phyloP scores from a whole-genome alignment of 2,888 invertebrate species.

The Noctuana brunneofusca region DNA sequence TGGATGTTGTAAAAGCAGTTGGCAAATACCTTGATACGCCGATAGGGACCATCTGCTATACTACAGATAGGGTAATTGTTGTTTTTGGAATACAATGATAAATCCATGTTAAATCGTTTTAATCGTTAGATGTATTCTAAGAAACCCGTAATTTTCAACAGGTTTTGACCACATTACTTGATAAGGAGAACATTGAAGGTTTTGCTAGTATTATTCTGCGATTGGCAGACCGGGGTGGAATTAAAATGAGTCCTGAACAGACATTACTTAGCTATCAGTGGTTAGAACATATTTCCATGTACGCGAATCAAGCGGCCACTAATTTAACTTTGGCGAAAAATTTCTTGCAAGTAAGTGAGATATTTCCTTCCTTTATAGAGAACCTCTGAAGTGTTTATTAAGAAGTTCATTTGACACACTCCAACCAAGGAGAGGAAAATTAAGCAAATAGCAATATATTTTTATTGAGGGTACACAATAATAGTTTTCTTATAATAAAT shows the following conservation, averaged over 20 bases:
- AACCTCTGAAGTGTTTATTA: too few relatives aligned
- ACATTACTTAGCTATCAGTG: conserved; percentile 83
- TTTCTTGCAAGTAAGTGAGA: conserved; percentile 73
- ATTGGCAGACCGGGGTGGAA: conserved; percentile 69
- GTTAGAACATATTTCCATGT: conserved; percentile 85
- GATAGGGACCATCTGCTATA: conserved; percentile 77
- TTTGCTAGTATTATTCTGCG: conserved; percentile 79
- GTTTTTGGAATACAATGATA: neutral
- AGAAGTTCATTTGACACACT: too few relatives aligned
- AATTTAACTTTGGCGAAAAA: conserved; percentile 69
- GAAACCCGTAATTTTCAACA: conserved; percentile 43
- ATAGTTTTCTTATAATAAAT: too few relatives aligned
- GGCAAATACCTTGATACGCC: conserved; percentile 80
- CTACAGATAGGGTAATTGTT: conserved; percentile 74
- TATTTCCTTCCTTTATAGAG: too few relatives aligned
- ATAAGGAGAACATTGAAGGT: conserved; percentile 73
- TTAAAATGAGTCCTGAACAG: conserved; percentile 66
- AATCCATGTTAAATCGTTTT: too few relatives aligned
- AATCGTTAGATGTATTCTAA: neutral
- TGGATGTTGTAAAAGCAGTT: conserved; percentile 74
- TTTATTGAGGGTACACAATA: too few relatives aligned
- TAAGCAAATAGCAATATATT: too few relatives aligned
- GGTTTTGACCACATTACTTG: conserved; percentile 74
- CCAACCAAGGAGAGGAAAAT: too few relatives aligned
- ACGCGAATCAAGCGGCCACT: conserved; percentile 73